phyloP scores from a whole-genome alignment of 2,888 invertebrate species.

The Holacanthella duospinosa region DNA sequence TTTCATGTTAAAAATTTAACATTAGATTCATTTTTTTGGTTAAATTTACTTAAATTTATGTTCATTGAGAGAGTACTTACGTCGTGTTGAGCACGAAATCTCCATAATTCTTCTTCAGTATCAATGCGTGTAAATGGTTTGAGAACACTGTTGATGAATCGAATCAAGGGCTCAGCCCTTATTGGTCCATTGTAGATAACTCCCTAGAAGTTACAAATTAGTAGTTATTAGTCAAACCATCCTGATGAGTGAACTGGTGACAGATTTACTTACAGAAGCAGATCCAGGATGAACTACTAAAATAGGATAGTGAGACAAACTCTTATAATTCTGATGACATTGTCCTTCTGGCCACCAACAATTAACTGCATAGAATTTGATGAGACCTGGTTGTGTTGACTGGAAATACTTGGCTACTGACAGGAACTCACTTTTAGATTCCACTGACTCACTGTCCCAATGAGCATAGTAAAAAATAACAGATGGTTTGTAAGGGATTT shows the following conservation, averaged over 20 bases:
- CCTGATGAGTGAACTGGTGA: too few species aligned
- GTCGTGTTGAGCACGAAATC: slow-evolving; percentile 35
- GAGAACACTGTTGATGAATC: slow-evolving; percentile 28
- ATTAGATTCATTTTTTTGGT: neutral
- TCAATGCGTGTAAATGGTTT: slow-evolving; percentile 33
- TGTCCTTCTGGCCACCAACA: slow-evolving; percentile 37
- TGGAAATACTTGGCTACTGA: slow-evolving; percentile 32
- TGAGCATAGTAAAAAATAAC: slow-evolving; percentile 36
- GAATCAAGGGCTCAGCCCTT: slow-evolving; percentile 30
- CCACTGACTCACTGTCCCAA: slow-evolving; percentile 36
- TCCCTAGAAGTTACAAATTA: slow-evolving; percentile 22
- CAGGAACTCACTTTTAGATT: slow-evolving; percentile 26
- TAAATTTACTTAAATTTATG: neutral
- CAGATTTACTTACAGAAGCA: slow-evolving; percentile 31
- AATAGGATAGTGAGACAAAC: slow-evolving; percentile 35
- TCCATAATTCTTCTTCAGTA: slow-evolving; percentile 35
- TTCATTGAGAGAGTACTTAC: slow-evolving; percentile 15
- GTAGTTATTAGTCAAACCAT: neutral
- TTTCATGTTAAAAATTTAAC: too few species aligned
- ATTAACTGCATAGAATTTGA: slow-evolving; percentile 35
- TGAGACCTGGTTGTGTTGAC: slow-evolving; percentile 18
- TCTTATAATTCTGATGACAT: slow-evolving; percentile 36
- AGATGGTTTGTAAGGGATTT: slow-evolving; percentile 30
- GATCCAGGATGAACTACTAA: slow-evolving; percentile 33
- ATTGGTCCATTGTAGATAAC: slow-evolving; percentile 36